Percentiles rank a stretch among this genome's conserved stretches.
These are phyloP conservation scores for Glaucopsyche alexis DNA, from an alignment of 2,888 invertebrate species.

Conservation along the genomic window DNA sequence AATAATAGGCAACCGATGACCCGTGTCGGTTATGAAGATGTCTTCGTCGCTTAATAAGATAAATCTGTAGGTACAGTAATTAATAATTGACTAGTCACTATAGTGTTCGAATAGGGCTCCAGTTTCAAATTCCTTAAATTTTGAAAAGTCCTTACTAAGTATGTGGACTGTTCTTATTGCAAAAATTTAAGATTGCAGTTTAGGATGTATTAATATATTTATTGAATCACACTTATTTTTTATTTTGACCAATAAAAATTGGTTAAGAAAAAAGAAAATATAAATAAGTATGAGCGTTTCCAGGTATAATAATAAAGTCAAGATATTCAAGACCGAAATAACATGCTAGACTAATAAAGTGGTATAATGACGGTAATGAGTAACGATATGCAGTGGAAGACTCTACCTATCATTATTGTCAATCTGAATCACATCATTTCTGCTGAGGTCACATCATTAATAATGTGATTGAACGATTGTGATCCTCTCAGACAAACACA, in stretches of 20 bases:
- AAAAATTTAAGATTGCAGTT: too few relatives aligned
- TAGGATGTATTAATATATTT: too few relatives aligned
- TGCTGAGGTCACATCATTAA: constrained; percentile 10
- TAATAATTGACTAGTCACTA: not conserved
- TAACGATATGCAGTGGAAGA: not conserved
- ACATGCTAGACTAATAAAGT: not conserved
- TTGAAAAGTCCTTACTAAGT: too few relatives aligned
- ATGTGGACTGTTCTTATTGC: too few relatives aligned
- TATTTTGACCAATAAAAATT: not conserved
- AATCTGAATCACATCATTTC: constrained; percentile 3
- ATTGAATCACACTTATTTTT: not conserved
- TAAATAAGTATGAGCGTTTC: too few relatives aligned
- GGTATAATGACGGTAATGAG: not conserved
- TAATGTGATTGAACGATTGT: not conserved
- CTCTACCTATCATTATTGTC: not conserved
- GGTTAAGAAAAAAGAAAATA: too few relatives aligned
- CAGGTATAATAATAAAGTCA: not conserved
- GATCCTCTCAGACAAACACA: not conserved
- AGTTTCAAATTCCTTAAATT: too few relatives aligned
- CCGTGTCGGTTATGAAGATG: not conserved
- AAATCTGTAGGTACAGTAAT: not conserved
- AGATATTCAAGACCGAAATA: not conserved
- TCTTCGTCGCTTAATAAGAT: not conserved
- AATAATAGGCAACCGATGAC: not conserved
- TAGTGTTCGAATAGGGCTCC: too few relatives aligned